Base-by-base conservation (phyloP, 1,140 invertebrate genomes). In the Drosophila busckii region DNA sequence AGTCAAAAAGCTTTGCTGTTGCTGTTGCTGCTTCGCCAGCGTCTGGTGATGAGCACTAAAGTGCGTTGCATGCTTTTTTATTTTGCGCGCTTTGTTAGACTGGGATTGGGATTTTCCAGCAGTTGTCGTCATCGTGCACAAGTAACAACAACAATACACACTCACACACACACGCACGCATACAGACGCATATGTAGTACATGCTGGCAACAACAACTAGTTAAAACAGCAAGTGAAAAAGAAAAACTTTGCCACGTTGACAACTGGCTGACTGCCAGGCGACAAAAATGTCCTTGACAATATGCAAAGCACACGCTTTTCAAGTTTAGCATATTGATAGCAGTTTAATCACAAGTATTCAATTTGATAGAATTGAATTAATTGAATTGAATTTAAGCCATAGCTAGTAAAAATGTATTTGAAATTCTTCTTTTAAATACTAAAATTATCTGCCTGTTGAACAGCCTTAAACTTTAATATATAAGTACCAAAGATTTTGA, bases 51-150 rank as follows among this genome's bases (percentile, higher is more conserved):
- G 56, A 66, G 56, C 49, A 37, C 49, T 61, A 82, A 80, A 80
- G 73, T 80, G 73, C 75, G 73, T 80, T 75, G 75, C 73, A 82
- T 64, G 68, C 73, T 80, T 78, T 80, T 80, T n/a, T n/a, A n/a
- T n/a, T n/a, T 63, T 73, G 68, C 68, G 78, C 59, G 75, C 73
- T 80, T 78, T 78, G 73, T 78, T 82, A 71, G 70, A 63, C 71
- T 70, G 56, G 67, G 31, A 76, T 71, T 63, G 70, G 70, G 59
- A 75, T 75, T 73, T 75, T 75, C 70, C 68, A 62, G 53, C 61
- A 41, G 55, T 45, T 58, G 31, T 58, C 63, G 54, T 42, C 65
- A 40, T 68, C 44, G 54, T 53, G 44, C 46, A 69, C 59, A 63
- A 25, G 38, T 40, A 62, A 35, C 35, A 65, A 46, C 44, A 44